Conservation (phyloP, 2,113 vertebrate species). For the Chrysemys picta region DNA sequence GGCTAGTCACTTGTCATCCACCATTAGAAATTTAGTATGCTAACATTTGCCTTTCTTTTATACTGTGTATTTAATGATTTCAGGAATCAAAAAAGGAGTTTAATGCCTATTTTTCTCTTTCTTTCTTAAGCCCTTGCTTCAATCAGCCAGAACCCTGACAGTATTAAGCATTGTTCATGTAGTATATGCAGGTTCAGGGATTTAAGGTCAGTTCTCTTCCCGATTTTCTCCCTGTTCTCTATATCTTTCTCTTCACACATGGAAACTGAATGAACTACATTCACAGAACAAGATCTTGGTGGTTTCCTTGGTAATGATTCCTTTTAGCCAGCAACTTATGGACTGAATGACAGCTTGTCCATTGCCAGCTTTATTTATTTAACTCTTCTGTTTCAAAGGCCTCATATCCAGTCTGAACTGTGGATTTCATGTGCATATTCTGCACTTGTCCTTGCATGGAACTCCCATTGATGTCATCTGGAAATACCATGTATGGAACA, state of each 20-base stretch:
- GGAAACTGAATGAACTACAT: slow-evolving; percentile 1
- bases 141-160: not conserved
- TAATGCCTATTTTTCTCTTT: not conserved
- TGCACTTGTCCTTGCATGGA: not conserved
- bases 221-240: not conserved
- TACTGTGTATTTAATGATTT: slow-evolving; percentile 10
- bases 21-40: not conserved
- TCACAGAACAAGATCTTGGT: not conserved
- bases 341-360: not conserved
- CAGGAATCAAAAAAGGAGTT: not conserved
- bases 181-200: rapidly evolving
- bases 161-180: not conserved
- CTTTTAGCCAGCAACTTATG: not conserved
- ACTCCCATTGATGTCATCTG: not conserved
- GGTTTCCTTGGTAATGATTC: not conserved
- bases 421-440: not conserved
- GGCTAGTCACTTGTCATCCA: not conserved
- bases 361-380: not conserved
- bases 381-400: not conserved
- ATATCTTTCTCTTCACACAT: not conserved
- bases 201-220: not conserved
- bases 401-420: not conserved
- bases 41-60: not conserved
- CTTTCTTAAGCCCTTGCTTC: not conserved
- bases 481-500: not conserved